Conservation (phyloP, 92 coral and sea anemone species). For the Meandrina meandrites region DNA sequence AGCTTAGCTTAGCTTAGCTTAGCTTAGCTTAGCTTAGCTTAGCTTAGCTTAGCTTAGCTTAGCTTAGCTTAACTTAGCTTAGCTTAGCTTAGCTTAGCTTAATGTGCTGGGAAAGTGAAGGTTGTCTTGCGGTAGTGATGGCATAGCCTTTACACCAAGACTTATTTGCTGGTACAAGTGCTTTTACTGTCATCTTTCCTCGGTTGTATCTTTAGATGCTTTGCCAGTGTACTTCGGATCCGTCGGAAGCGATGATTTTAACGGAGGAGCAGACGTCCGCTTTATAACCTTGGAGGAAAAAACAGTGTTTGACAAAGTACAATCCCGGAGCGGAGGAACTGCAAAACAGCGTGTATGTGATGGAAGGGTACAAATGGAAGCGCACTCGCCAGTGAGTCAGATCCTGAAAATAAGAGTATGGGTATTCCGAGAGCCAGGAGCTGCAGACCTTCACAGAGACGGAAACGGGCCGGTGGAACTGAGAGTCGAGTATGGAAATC, state of each 20-base stretch:
- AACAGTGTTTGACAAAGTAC: constrained; percentile 68
- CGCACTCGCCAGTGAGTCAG: constrained; percentile 57
- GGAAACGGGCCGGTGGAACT: constrained; percentile 75
- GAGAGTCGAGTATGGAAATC: constrained; percentile 58
- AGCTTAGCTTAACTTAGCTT: too few species aligned
- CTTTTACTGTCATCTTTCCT: neutral
- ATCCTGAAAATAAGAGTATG: constrained; percentile 66
- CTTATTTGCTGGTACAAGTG: too few species aligned
- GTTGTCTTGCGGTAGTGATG: too few species aligned
- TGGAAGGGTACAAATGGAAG: constrained; percentile 71
- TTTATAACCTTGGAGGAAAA: constrained; percentile 59
- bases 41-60: too few species aligned
- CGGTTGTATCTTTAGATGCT: neutral
- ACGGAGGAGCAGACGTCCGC: constrained; percentile 62
- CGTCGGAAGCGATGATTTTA: constrained; percentile 25
- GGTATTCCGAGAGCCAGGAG: constrained; percentile 80
- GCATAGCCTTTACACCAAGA: too few species aligned
- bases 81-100: too few species aligned
- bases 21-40: too few species aligned
- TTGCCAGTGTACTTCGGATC: constrained; percentile 36
- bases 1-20: too few species aligned
- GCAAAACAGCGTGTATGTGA: constrained; percentile 56
- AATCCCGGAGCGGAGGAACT: constrained; percentile 71
- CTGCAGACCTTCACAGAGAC: constrained; percentile 78
- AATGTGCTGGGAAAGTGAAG: too few species aligned